phyloP scores from a whole-genome alignment of 2,113 vertebrate species.

The Vidua chalybeata region DNA sequence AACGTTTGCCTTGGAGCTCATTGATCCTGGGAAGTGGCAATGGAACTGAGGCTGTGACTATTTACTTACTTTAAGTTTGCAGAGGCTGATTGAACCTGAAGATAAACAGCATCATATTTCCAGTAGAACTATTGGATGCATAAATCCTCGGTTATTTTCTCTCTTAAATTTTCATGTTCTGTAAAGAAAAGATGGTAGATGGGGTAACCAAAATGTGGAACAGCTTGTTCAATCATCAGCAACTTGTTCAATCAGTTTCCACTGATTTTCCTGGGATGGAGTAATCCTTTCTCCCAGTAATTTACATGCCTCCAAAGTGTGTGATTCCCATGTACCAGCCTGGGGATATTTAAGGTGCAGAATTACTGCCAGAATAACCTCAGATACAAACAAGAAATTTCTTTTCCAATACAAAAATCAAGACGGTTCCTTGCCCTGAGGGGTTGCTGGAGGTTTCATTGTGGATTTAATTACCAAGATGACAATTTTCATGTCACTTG shows the following conservation, averaged over 20 bases:
- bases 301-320: accelerated
- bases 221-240: not conserved
- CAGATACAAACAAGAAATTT: not conserved
- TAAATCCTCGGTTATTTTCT: not conserved
- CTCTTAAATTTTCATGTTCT: not conserved
- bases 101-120: not conserved
- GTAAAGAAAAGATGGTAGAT: not conserved
- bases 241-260: not conserved
- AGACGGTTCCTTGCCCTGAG: not conserved
- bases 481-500: not conserved
- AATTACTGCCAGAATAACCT: not conserved
- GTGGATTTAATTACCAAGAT: not conserved
- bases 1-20: not conserved
- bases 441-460: not conserved
- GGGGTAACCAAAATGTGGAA: not conserved
- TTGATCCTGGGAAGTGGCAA: not conserved
- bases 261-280: not conserved
- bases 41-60: not conserved
- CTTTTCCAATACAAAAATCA: not conserved
- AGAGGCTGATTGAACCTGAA: not conserved
- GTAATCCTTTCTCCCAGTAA: not conserved
- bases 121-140: not conserved
- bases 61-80: not conserved
- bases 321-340: not conserved
- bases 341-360: not conserved